Evolutionary conservation across 2,888 invertebrate species (phyloP).

Genomic region (Dicycla oo): DNA sequence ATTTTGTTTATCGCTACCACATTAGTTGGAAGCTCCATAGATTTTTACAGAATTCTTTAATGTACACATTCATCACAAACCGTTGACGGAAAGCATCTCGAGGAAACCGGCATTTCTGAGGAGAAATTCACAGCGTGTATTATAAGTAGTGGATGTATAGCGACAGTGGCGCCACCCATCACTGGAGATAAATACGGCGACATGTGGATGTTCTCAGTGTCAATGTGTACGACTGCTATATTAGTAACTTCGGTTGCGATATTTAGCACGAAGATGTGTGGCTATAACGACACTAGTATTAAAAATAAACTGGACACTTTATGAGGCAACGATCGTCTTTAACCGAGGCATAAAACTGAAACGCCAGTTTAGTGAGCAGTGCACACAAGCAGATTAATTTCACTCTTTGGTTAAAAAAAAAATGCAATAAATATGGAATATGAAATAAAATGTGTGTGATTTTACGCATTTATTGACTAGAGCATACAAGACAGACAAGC

Average conservation of each 20-base stretch:
- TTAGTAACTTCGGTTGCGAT: constrained; percentile 47
- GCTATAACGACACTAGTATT: constrained; percentile 46
- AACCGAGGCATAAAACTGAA: constrained; percentile 32
- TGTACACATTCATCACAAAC: constrained; percentile 59
- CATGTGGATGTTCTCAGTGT: constrained; percentile 55
- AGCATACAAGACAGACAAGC: constrained; percentile 51
- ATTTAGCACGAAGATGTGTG: constrained; percentile 57
- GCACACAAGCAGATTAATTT: constrained; percentile 14
- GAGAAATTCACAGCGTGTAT: constrained; percentile 72
- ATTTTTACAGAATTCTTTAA: constrained; percentile 42
- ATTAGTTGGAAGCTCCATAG: constrained; percentile 18
- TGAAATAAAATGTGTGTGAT: constrained; percentile 37
- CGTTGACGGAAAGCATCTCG: constrained; percentile 69
- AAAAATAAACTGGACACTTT: constrained; percentile 52
- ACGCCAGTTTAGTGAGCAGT: constrained; percentile 5
- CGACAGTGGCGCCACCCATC: constrained; percentile 63
- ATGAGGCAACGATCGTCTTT: constrained; percentile 36
- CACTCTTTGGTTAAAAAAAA: constrained; percentile 26
- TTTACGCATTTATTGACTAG: constrained; percentile 60
- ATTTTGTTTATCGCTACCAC: neutral
- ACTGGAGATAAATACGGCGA: constrained; percentile 48
- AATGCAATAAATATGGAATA: constrained; percentile 47
- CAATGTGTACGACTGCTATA: constrained; percentile 52
- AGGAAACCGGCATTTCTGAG: constrained; percentile 70
- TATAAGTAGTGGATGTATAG: constrained; percentile 59